Conservation (phyloP, 2,888 invertebrate species). For the Helobdella robusta region DNA sequence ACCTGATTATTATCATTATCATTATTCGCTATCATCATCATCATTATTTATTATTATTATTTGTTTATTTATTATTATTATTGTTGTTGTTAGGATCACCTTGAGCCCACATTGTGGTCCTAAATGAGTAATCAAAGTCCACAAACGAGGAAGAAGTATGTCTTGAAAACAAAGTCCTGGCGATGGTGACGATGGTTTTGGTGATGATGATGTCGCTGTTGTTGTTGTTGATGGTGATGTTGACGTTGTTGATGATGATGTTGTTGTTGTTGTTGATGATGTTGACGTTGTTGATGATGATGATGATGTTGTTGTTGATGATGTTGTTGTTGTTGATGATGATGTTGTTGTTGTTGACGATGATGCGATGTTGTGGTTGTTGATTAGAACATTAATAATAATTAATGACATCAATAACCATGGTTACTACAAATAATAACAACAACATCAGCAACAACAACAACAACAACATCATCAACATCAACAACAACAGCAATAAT, state of each 20-base stretch:
- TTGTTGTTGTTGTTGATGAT: no score
- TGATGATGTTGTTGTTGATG: no score
- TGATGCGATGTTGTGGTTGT: no score
- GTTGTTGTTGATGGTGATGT: background rate
- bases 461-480: no score
- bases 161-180: constrained; percentile 86
- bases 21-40: no score
- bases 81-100: constrained; percentile 76
- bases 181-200: background rate
- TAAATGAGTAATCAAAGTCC: constrained; percentile 77
- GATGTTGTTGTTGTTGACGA: no score
- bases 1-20: no score
- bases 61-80: no score
- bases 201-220: background rate
- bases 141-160: constrained; percentile 75
- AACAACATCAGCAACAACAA: no score
- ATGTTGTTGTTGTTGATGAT: no score
- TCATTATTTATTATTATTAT: no score
- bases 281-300: no score
- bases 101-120: constrained; percentile 81
- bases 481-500: background rate
- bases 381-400: background rate
- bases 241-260: background rate
- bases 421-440: background rate
- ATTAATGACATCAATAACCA: background rate